Base-by-base conservation (phyloP, 2,797 vertebrate species). In the Epinephelus coioides region DNA sequence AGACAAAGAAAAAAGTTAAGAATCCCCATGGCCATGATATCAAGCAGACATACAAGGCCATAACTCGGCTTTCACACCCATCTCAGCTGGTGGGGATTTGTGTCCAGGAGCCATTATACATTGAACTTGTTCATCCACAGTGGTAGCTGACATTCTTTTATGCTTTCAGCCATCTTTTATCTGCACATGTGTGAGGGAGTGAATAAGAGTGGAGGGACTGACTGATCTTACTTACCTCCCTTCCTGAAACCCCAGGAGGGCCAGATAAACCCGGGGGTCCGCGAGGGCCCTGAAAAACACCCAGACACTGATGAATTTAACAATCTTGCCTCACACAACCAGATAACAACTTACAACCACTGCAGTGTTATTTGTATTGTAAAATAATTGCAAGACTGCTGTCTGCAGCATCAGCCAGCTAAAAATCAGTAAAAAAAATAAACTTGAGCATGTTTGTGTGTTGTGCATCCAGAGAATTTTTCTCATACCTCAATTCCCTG, bases 191-290 rank as follows among this genome's bases (percentile, higher is more conserved):
- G 60, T 61, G n/a, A 81, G 30, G 68, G 49, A 84, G 67, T 55
- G 64, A 54, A 73, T 69, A 18, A 55, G 19, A 59, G 51, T 61
- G 19, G 15, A 82, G 63, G 56, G 64, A 79, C 27, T 67, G 66
- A 25, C 59, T 72, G 55, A 78, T 51, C 63, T 56, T 18, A 59
- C 89, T 90, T 61, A 95, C 95, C 91, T 95, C 93, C 78, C 71
- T 94, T 79, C 96, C 96, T 57, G 89, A 78, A 65, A 90, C 78
- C 75, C 98, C 98, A 62, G 96, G 90, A 47, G 94, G 84, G 73
- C 98, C 98, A 84, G 96, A 95, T 71, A 95, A 91, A 77, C 98
- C 98, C 30, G 94, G 95, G n/a, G 94, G 89, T 91, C 98, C 98
- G 34, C 94, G 96, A 73, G 93, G 93, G 73, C 98, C 98, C 98